phyloP scores from a whole-genome alignment of 2,888 invertebrate genomes.

The Latheticus oryzae region DNA sequence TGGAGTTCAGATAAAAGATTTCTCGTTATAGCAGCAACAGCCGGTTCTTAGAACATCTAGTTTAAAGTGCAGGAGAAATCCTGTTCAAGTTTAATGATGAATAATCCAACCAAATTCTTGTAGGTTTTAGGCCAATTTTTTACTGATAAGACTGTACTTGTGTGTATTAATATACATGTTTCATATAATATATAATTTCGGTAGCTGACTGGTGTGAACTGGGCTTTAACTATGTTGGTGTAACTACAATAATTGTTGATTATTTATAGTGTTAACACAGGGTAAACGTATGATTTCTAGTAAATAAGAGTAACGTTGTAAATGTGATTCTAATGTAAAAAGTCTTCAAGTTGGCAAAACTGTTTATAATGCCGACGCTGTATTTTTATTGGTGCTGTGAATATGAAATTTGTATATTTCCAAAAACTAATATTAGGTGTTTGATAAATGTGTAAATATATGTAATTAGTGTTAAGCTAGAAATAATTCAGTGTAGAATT shows the following conservation, averaged over 20 bases:
- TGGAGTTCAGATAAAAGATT: constrained; percentile 58
- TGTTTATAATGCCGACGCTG: constrained; percentile 20
- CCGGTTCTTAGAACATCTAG: constrained; percentile 59
- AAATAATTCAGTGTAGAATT: constrained; percentile 8
- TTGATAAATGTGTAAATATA: constrained; percentile 34
- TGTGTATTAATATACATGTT: constrained; percentile 6
- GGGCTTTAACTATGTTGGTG: constrained; percentile 18
- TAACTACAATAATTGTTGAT: constrained; percentile 35
- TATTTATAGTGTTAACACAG: constrained; percentile 39
- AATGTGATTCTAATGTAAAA: constrained; percentile 33
- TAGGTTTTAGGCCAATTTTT: constrained; percentile 11
- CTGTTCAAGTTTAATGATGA: constrained; percentile 61
- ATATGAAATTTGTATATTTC: constrained; percentile 40
- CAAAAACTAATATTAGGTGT: constrained; percentile 29
- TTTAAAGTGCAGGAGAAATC: constrained; percentile 60
- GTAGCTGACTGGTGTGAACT: constrained; percentile 27
- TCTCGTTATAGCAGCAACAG: constrained; percentile 62
- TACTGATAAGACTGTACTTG: constrained; percentile 21
- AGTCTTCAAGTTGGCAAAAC: constrained; percentile 37
- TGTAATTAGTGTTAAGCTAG: constrained; percentile 34
- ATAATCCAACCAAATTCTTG: constrained; percentile 18
- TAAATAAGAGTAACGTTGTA: constrained; percentile 6
- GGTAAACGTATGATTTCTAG: constrained; percentile 33
- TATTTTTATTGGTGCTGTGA: constrained; percentile 46
- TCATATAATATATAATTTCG: constrained; percentile 14